Percentiles rank a stretch among this genome's conserved stretches.
Conservation (phyloP, 2,797 vertebrate species). For the Otolemur crassicaudatus region DNA sequence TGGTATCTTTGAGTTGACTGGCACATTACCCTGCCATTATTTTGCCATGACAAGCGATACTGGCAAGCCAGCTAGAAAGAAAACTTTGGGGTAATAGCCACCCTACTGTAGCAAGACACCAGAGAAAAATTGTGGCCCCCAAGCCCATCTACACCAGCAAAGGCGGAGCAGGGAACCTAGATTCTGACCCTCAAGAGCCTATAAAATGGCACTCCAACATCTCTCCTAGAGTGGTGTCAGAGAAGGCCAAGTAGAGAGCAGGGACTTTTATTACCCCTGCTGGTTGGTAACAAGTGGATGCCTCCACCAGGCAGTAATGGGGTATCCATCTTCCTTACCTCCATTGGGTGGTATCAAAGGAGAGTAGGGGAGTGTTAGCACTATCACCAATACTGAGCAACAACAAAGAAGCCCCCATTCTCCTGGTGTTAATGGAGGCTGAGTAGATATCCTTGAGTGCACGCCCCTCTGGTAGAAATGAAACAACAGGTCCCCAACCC, state of each 20-base stretch:
- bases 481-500: not conserved
- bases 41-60: not conserved
- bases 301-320: not conserved
- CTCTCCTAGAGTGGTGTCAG: fast-evolving
- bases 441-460: not conserved
- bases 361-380: not conserved
- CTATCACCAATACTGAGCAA: not conserved
- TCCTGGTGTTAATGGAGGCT: not conserved
- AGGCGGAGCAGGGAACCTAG: not conserved
- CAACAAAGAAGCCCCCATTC: not conserved
- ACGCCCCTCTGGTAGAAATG: not conserved
- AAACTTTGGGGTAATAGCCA: not conserved
- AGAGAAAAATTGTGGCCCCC: not conserved
- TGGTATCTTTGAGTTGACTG: not conserved
- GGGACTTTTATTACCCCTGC: not conserved
- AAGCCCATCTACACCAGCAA: not conserved
- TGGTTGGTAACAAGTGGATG: not conserved
- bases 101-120: not conserved
- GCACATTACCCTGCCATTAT: not conserved
- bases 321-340: not conserved
- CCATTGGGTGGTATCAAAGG: not conserved
- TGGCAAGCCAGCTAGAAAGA: not conserved
- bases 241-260: not conserved
- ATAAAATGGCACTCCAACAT: not conserved
- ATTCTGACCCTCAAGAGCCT: not conserved